Evolutionary conservation across 2,113 vertebrate species (phyloP).

Genomic region (Vidua chalybeata): DNA sequence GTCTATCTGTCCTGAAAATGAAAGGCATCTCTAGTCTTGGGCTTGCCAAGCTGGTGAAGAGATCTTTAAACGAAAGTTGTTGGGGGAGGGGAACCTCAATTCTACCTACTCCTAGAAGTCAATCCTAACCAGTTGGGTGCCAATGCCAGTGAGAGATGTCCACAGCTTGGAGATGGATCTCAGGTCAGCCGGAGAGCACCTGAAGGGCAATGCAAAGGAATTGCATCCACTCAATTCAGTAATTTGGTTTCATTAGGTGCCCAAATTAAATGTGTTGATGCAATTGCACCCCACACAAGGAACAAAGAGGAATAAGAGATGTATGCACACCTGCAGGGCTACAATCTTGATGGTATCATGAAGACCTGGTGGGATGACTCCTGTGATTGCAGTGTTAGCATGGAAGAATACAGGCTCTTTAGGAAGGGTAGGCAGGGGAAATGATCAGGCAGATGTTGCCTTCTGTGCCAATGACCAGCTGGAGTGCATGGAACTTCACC

Average conservation of each 20-base stretch:
- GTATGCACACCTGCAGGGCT: fast-evolving
- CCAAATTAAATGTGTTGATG: not conserved
- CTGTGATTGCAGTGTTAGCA: not conserved
- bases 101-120: not conserved
- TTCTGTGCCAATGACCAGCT: not conserved
- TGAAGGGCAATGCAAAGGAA: not conserved
- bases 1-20: not conserved
- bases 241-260: fast-evolving
- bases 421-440: not conserved
- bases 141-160: not conserved
- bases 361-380: not conserved
- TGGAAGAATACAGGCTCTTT: not conserved
- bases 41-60: not conserved
- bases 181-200: not conserved
- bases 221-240: not conserved
- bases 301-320: not conserved
- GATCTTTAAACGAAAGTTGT: not conserved
- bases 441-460: not conserved
- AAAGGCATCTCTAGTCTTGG: not conserved
- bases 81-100: fast-evolving
- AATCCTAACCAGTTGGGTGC: not conserved
- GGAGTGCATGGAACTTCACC: not conserved
- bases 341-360: fast-evolving
- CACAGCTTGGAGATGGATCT: not conserved
- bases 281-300: not conserved